phyloP scores from a whole-genome alignment of 2,113 vertebrate species.

The Eulemur rufifrons region DNA sequence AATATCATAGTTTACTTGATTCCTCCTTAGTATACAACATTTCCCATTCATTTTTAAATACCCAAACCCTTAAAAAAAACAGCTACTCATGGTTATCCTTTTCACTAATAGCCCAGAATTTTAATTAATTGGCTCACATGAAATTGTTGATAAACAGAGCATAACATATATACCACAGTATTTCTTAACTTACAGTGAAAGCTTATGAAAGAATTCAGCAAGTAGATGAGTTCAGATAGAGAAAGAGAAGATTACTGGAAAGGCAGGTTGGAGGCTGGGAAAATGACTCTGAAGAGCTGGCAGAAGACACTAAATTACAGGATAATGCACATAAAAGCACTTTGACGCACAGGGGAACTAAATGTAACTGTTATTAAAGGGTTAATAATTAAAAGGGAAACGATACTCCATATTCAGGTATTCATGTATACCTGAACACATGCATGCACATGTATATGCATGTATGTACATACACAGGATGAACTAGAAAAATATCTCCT shows the following conservation, averaged over 20 bases:
- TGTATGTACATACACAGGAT: background rate
- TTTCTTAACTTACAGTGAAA: background rate
- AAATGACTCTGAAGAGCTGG: background rate
- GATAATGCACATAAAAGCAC: background rate
- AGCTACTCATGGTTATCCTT: background rate
- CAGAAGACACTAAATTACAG: background rate
- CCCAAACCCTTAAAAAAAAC: background rate
- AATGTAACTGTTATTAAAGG: background rate
- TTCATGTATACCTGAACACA: background rate
- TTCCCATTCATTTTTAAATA: background rate
- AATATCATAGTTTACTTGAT: background rate
- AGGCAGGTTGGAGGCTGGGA: background rate
- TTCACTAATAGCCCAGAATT: background rate
- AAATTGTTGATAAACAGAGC: background rate
- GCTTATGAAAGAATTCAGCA: conserved; percentile 18
- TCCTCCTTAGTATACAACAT: background rate
- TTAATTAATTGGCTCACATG: background rate
- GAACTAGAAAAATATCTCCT: background rate
- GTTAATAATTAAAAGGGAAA: background rate
- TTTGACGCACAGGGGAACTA: background rate
- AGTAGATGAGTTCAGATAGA: conserved; percentile 14
- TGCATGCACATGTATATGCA: background rate
- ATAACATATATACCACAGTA: background rate
- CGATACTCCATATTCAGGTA: no score
- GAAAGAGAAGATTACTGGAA: background rate